phyloP scores from a whole-genome alignment of 2,113 vertebrate species.

The Gallinago undulata region DNA sequence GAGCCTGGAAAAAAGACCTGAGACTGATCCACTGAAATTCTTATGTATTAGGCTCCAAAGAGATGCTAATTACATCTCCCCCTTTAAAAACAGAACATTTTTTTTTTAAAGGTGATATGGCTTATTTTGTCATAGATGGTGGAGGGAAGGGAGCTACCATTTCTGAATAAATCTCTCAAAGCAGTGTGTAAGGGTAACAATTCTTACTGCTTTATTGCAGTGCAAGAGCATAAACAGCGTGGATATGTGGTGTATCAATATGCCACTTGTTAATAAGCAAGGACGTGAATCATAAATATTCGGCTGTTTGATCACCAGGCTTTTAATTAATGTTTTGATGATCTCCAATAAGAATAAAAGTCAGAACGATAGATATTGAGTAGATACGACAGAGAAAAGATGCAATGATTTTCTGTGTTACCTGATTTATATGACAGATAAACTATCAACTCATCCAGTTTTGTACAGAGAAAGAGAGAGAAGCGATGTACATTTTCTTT shows the following conservation, averaged over 20 bases:
- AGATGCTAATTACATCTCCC: background rate
- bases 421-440: conserved; percentile 74
- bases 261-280: conserved; percentile 73
- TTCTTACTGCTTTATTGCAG: conserved; percentile 67
- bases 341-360: conserved; percentile 75
- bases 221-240: conserved; percentile 59
- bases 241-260: conserved; percentile 67
- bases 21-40: conserved; percentile 1
- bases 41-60: background rate
- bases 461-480: conserved; percentile 15
- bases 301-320: conserved; percentile 68
- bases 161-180: conserved; percentile 57
- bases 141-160: background rate
- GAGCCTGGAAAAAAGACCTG: conserved; percentile 2
- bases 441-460: conserved; percentile 64
- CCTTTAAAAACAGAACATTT: background rate
- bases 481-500: conserved; percentile 17
- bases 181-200: conserved; percentile 43
- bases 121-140: conserved; percentile 24
- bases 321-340: conserved; percentile 78
- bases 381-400: conserved; percentile 55
- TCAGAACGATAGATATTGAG: conserved; percentile 67
- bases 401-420: conserved; percentile 65
- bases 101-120: background rate
- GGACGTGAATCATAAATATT: conserved; percentile 72